Evolutionary conservation across 2,888 invertebrate species (phyloP), one percentile per base, ranked within the genome.

Genomic region (Agrochola lota): DNA sequence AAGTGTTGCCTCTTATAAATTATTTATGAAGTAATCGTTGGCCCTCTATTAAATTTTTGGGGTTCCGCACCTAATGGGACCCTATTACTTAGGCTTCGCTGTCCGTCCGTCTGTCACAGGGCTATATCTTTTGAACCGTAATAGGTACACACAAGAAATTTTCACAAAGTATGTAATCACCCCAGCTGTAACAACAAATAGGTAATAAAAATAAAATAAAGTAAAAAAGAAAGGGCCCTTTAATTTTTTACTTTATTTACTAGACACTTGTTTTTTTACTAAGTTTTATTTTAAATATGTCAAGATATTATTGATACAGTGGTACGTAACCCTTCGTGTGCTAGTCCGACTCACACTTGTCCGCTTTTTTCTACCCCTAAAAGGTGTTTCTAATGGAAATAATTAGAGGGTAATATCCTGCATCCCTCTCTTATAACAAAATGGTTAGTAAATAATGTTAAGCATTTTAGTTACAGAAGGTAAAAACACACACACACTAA

Each of bases 361-460:
- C 9, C 23, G 3, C 15, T 40, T 55, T 35, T 74, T 66, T 40
- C n/a, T 64, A 46, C 43, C 55, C 57, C 57, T 59, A 20, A 66
- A 55, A 77, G 67, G 67, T 77, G 77, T 77, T 26, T 60, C 17
- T 40, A 64, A 26, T 57, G 26, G 30, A 71, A 11, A 71, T 57
- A 77, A 66, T 59, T 40, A 30, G 23, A n/a, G 55, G 26, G 49
- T 17, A 1, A 30, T 20, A 59, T 60, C 77, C 43, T 60, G 20
- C 57, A 63, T 35, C 75, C 35, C 46, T 63, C 26, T 46, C 15
- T 26, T 30, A 3, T 26, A 1, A n/a, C 17, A 6, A 43, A 64
- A n/a, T 55, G 55, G 23, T 52, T 52, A 9, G 8, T 35, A 35
- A 35, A 35, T 35, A 35, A 35, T 35, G 35, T 35, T 35, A 30